Conservation (phyloP, 2,113 vertebrate species). For the Apodemus speciosus region DNA sequence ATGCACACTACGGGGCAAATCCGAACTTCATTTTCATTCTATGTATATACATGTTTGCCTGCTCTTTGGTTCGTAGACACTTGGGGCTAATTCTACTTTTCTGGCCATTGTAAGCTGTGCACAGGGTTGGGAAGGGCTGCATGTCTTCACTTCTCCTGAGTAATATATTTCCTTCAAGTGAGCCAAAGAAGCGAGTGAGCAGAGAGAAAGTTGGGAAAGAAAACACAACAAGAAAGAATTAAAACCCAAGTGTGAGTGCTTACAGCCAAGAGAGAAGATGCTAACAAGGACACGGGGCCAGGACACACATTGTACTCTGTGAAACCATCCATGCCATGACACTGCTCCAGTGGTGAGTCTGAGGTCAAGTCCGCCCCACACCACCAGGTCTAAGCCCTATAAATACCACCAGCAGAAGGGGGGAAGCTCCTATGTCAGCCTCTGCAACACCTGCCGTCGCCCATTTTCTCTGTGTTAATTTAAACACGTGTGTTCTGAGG, state of each 20-base stretch:
- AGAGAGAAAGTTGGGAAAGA: neutral
- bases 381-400: neutral
- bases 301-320: neutral
- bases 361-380: neutral
- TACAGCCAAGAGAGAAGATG: neutral
- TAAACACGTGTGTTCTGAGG: conserved; percentile 3
- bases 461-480: neutral
- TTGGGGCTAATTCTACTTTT: neutral
- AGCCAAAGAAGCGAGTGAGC: conserved; percentile 8
- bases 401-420: neutral
- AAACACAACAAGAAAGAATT: neutral
- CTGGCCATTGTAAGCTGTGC: neutral
- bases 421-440: neutral
- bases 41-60: neutral
- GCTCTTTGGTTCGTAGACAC: neutral
- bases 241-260: neutral
- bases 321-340: neutral
- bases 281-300: neutral
- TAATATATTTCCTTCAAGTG: neutral
- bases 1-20: neutral
- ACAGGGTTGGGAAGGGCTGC: neutral
- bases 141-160: neutral
- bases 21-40: neutral
- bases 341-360: neutral
- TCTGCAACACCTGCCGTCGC: neutral